Conservation (phyloP, 2,113 vertebrate genomes). For the Oncorhynchus masou region DNA sequence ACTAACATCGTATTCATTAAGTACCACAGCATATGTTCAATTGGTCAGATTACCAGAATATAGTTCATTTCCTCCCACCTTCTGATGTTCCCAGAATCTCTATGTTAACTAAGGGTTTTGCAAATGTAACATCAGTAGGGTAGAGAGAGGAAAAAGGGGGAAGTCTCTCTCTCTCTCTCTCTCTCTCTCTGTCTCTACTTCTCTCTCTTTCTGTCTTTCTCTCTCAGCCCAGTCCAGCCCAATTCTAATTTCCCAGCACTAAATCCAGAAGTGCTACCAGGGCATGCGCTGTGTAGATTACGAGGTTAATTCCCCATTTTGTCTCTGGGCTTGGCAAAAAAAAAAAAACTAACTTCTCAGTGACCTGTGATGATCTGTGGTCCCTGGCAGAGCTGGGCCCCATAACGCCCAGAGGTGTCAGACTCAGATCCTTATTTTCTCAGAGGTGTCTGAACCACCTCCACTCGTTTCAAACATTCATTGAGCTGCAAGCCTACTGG, state of each 20-base stretch:
- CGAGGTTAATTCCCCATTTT: slow-evolving; percentile 83
- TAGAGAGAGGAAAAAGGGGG: too few relatives aligned
- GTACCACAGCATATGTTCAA: too few relatives aligned
- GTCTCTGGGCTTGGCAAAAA: slow-evolving; percentile 65
- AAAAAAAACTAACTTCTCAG: slow-evolving; percentile 66
- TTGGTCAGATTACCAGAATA: too few relatives aligned
- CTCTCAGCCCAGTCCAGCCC: slow-evolving; percentile 32
- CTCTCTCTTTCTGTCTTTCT: slow-evolving; percentile 20
- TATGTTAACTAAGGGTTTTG: too few relatives aligned
- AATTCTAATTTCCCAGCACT: slow-evolving; percentile 74
- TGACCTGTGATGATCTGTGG: slow-evolving; percentile 64
- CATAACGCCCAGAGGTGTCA: slow-evolving; percentile 69
- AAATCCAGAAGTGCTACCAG: slow-evolving; percentile 74
- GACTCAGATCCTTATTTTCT: slow-evolving; percentile 26
- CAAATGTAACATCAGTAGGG: too few relatives aligned
- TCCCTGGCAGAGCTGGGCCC: slow-evolving; percentile 60
- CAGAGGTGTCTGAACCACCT: slow-evolving; percentile 55
- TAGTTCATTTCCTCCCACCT: too few relatives aligned
- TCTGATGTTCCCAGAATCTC: too few relatives aligned
- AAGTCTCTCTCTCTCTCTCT: slow-evolving; percentile 7
- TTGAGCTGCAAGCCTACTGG: slow-evolving; percentile 62
- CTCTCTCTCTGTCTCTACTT: slow-evolving; percentile 35
- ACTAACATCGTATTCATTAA: too few relatives aligned
- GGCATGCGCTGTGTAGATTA: slow-evolving; percentile 76
- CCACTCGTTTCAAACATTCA: slow-evolving; percentile 73